Evolutionary conservation across 2,888 invertebrate genomes (phyloP), one percentile per base, ranked within the genome.

Genomic region (Stenurella melanura): DNA sequence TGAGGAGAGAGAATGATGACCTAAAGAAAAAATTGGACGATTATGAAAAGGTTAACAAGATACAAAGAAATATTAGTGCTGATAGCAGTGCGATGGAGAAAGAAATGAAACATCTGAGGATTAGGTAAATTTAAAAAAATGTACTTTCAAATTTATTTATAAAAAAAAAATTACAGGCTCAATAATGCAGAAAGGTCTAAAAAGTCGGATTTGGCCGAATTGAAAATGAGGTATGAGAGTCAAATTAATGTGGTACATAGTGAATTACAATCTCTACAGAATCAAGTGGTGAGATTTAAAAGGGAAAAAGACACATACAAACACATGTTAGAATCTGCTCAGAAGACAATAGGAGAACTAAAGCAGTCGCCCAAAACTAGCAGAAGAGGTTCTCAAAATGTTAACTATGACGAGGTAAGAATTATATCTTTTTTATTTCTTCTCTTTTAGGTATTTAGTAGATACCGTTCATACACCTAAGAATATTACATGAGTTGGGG

Each of bases 221-320:
- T 95, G 75, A 96, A 96, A 88, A 91, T 95, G 89, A 92, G 97
- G 71, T 97, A 96, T 87, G 97, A 97, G 85, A 94, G 94, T 81
- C 95, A 96, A 87, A 92, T 97, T 87, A 94, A 93, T 80, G 93
- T 95, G 15, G 93, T 97, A 86, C 93, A 94, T 79, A 95, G 95
- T 78, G 97, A 97, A 89, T 91, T 97, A 54, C 94, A 95, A 83
- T 94, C 95, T 9, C 91, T 96, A 85, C 97, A 97, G 88, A 92
- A 92, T 79, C 95, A 95, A 91, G 93, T 95, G 81, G 92, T 94
- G 21, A 92, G 96, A 84, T 96, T 97, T 87, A 96, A 96, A 87
- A 92, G 96, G 77, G 97, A 97, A 89, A 92, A 96, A 73, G 97
- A 97, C 87, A 95, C 95, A 70, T 97, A 96, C 86, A 96, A 96